A percentile compares a stretch with the other conserved stretches of the same genome.
Conservation (phyloP, 2,797 vertebrate species). For the Gallinago solitaria region DNA sequence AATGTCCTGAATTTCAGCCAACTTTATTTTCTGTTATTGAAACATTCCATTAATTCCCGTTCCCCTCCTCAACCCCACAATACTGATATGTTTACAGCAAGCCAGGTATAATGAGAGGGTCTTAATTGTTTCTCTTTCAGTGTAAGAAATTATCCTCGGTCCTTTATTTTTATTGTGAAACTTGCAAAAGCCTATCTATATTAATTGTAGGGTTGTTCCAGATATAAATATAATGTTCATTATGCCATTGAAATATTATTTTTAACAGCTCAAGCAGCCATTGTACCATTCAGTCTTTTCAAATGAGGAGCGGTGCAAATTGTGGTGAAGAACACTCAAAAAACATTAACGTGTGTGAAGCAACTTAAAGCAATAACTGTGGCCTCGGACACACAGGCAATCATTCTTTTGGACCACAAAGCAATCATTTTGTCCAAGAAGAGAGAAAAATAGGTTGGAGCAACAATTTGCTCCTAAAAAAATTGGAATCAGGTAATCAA, state of each 20-base stretch:
- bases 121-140: neutral
- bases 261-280: neutral
- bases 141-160: neutral
- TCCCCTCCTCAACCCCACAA: neutral
- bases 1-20: neutral
- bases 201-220: neutral
- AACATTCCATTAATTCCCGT: neutral
- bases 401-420: conserved; percentile 46
- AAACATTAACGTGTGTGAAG: neutral
- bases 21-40: neutral
- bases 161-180: neutral
- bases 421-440: conserved; percentile 56
- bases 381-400: conserved; percentile 40
- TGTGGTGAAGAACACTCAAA: conserved; percentile 12
- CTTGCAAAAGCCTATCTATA: neutral
- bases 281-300: conserved; percentile 22
- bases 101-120: neutral
- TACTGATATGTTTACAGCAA: neutral
- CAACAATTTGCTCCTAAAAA: conserved; percentile 66
- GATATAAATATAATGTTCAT: conserved; percentile 13
- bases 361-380: conserved; percentile 39
- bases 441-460: conserved; percentile 64
- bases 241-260: conserved; percentile 33
- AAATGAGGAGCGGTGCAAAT: conserved; percentile 6
- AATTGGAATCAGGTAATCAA: conserved; percentile 73